Percentiles rank a stretch among this genome's conserved stretches.
Conservation (phyloP, 2,113 vertebrate genomes). For the Herpailurus yagouaroundi region DNA sequence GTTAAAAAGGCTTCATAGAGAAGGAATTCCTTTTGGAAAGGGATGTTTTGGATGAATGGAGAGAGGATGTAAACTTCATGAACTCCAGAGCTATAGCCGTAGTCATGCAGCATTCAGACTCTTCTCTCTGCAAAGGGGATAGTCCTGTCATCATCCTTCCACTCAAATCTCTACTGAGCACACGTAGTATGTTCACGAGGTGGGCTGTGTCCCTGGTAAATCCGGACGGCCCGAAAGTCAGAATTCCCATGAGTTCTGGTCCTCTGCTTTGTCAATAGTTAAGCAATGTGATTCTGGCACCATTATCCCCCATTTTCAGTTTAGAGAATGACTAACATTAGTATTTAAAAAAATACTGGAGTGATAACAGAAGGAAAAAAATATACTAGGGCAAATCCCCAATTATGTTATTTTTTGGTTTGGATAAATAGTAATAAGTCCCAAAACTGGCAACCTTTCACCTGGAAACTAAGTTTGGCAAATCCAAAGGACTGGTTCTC, state of each 20-base stretch:
- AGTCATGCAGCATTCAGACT: accelerated
- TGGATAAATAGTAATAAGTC: neutral
- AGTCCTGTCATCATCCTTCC: neutral
- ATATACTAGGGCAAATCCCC: neutral
- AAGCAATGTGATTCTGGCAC: neutral
- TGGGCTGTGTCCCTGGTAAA: neutral
- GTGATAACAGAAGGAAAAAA: neutral
- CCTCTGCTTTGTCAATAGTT: neutral
- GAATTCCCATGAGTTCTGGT: neutral
- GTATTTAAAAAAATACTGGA: neutral
- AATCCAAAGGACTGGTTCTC: neutral
- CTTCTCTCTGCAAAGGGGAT: neutral
- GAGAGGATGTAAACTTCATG: neutral
- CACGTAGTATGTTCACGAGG: accelerated
- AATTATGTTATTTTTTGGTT: neutral
- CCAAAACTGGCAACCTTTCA: neutral
- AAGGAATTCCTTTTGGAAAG: neutral
- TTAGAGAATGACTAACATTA: neutral
- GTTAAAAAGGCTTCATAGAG: neutral
- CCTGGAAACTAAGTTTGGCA: neutral
- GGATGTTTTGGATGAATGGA: neutral
- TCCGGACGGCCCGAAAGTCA: neutral
- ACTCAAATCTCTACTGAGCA: neutral
- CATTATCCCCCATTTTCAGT: neutral
- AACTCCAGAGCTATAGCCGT: accelerated